phyloP scores from a whole-genome alignment of 2,888 invertebrate species.

The Odontothrips loti region DNA sequence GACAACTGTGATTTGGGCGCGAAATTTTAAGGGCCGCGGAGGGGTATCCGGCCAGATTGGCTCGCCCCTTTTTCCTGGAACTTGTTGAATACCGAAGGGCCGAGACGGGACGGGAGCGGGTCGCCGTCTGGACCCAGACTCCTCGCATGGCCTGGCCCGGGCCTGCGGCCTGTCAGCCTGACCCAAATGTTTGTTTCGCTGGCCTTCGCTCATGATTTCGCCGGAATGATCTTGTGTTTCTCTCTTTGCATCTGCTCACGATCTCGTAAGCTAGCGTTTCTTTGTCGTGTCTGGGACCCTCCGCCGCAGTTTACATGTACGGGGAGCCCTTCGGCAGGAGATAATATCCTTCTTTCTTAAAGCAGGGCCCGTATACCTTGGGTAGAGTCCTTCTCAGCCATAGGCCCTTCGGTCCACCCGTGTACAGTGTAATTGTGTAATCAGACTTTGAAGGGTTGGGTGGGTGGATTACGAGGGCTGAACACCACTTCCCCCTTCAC shows the following conservation, averaged over 20 bases:
- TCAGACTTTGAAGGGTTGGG: background rate
- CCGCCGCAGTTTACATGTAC: too few species aligned
- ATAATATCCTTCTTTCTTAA: too few species aligned
- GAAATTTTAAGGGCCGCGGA: background rate
- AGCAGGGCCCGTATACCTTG: background rate
- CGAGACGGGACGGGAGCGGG: background rate
- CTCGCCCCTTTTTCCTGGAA: background rate
- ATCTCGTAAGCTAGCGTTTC: background rate
- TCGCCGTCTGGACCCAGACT: background rate
- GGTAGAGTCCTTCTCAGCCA: too few species aligned
- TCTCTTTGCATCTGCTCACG: constrained; percentile 12
- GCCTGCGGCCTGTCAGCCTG: background rate
- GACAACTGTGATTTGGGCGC: background rate
- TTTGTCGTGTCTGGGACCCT: too few species aligned
- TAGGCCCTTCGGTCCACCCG: too few species aligned
- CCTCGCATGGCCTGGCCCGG: background rate
- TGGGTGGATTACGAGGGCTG: too few species aligned
- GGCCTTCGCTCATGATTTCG: background rate
- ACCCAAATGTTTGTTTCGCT: constrained; percentile 7
- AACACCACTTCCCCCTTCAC: background rate
- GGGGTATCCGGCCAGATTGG: background rate
- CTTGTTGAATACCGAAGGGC: constrained; percentile 5
- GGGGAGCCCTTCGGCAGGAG: too few species aligned
- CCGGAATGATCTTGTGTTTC: background rate
- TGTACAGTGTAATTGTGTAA: too few species aligned